Conservation (phyloP, 2,113 vertebrate genomes). For the Xiphias gladius region DNA sequence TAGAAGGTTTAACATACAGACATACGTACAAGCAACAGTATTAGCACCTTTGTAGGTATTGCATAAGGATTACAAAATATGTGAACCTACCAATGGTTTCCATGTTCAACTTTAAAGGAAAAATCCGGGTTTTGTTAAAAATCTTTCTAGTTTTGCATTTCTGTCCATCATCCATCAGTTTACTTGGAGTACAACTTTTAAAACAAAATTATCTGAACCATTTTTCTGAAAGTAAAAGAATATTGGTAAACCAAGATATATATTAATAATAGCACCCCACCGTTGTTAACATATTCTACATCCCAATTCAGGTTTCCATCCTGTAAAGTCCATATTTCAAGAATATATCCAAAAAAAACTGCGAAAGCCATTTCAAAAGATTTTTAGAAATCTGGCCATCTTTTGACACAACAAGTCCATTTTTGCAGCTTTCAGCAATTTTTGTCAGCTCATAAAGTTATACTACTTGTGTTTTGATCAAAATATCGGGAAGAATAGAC, state of each 20-base stretch:
- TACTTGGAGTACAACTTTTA: too few relatives aligned
- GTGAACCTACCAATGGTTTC: background rate
- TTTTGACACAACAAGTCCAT: background rate
- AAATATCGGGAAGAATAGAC: background rate
- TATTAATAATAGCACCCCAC: background rate
- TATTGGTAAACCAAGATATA: too few relatives aligned
- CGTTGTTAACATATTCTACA: background rate
- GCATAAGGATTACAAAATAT: slow-evolving; percentile 21
- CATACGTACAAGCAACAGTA: slow-evolving; percentile 8
- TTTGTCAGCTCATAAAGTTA: background rate
- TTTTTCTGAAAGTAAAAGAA: too few relatives aligned
- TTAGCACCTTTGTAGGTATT: slow-evolving; percentile 35
- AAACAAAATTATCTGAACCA: too few relatives aligned
- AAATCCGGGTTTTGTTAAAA: background rate
- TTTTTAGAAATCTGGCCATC: background rate
- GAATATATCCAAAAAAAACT: background rate
- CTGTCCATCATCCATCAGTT: too few relatives aligned
- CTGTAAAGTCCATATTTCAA: background rate
- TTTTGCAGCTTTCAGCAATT: background rate
- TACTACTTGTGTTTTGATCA: slow-evolving; percentile 5
- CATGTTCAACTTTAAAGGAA: background rate
- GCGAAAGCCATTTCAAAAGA: background rate
- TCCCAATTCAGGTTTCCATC: background rate
- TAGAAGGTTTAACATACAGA: slow-evolving; percentile 26
- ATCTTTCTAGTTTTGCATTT: background rate